Evolutionary conservation across 1,140 invertebrate genomes (phyloP), one percentile per base, ranked within the genome.

Genomic region (Pseudomyrmex pallidus): DNA sequence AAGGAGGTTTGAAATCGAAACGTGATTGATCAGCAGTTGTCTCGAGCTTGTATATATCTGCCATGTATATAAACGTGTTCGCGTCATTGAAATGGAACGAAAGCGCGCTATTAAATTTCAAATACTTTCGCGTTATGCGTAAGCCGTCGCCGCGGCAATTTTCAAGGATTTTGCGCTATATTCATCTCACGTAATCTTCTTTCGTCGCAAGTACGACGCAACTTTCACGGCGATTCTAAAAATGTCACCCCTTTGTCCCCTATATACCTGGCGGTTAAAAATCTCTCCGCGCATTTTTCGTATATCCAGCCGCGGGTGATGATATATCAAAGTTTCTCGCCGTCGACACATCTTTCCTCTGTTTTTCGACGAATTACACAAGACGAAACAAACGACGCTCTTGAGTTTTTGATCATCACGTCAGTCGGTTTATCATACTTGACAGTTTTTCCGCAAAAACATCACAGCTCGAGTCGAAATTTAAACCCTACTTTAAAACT

Each of bases 121-220:
- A 35, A 35, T 63, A 50, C 70, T 74, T 54, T 80, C n/a, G 44
- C 78, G 25, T 46, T 9, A 20, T 74, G 68, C 78, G 78, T 74
- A 82, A 82, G 78, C 78, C 78, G 50, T 13, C 52, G 22, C 35
- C n/a, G 59, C 57, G 20, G 50, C 78, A 73, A 82, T 82, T 82
- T 82, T 82, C 72, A 82, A 82, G 78, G 57, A 82, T 82, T 82
- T 74, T 20, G 17, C 70, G 70, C 70, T 73, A 74, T 56, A 74
- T 82, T 82, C 78, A 54, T 25, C 48, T 73, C 59, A 74, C 76
- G 76, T 80, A 80, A 80, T 80, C 76, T 80, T 72, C 76, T 80
- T 80, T 80, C 54, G 20, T 12, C 52, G 64, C 35, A 59, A 78
- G 76, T 78, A 35, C 54, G 50, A n/a, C 44, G 44, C 66, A 46